A percentile compares a stretch with the other conserved stretches of the same genome.
Conservation (phyloP, 1,140 invertebrate species). For the Drosophila suzukii region DNA sequence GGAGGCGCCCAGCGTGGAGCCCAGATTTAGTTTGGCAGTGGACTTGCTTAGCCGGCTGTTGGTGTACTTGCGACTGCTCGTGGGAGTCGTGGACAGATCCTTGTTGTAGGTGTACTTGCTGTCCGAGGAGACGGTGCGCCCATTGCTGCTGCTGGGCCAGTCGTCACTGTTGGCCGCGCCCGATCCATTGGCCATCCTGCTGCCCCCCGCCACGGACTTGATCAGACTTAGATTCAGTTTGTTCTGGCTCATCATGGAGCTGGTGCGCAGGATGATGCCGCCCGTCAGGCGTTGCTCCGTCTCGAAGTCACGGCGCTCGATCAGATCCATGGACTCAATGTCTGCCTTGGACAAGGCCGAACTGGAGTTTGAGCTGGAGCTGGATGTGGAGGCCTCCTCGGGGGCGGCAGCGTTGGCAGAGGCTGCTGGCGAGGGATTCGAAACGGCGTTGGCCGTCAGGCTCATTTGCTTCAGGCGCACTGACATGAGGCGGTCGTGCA, state of each 20-base stretch:
- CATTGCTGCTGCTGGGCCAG: constrained; percentile 76
- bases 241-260: constrained; percentile 67
- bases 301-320: constrained; percentile 82
- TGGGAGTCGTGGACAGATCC: constrained; percentile 76
- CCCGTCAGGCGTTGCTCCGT: constrained; percentile 78
- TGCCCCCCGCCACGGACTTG: constrained; percentile 50
- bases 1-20: constrained; percentile 53
- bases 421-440: constrained; percentile 25
- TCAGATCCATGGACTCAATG: constrained; percentile 81
- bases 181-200: background rate
- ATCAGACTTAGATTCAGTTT: constrained; percentile 82
- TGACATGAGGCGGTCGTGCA: constrained; percentile 74
- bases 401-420: constrained; percentile 4
- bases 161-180: constrained; percentile 55
- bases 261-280: constrained; percentile 73
- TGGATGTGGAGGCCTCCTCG: constrained; percentile 40
- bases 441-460: constrained; percentile 53
- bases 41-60: constrained; percentile 81
- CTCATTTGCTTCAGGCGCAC: constrained; percentile 81
- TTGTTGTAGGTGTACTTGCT: constrained; percentile 84
- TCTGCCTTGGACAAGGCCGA: constrained; percentile 51
- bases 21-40: constrained; percentile 83
- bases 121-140: constrained; percentile 75
- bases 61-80: constrained; percentile 76
- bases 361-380: constrained; percentile 27